Conservation (phyloP, 2,113 vertebrate genomes). For the Dunckerocampus dactyliophorus region DNA sequence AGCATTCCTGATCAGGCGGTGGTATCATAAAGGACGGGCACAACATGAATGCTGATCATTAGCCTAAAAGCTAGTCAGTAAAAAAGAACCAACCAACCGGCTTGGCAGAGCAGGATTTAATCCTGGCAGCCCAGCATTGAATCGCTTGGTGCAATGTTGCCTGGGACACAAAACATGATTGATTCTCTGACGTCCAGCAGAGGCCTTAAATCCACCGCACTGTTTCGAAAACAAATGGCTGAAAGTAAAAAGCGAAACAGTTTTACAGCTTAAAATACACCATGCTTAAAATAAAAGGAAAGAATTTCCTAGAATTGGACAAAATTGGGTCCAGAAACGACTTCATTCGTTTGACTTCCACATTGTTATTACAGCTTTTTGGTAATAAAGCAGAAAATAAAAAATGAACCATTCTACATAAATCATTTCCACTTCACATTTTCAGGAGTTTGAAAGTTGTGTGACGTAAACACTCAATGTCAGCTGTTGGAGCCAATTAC, state of each 20-base stretch:
- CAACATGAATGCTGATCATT: constrained; percentile 50
- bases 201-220: constrained; percentile 4
- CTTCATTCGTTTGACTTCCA: background rate
- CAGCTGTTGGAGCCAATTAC: constrained; percentile 48
- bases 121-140: constrained; percentile 17
- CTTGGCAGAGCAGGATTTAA: constrained; percentile 32
- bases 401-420: background rate
- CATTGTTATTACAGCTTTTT: background rate
- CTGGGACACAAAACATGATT: constrained; percentile 20
- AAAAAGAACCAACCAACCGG: constrained; percentile 27
- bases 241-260: background rate
- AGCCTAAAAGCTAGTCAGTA: constrained; percentile 20
- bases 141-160: constrained; percentile 27
- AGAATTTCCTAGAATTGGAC: background rate
- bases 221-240: constrained; percentile 27
- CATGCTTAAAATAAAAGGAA: background rate
- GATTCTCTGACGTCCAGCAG: constrained; percentile 30
- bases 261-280: background rate
- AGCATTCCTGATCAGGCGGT: constrained; percentile 56
- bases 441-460: constrained; percentile 9
- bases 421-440: constrained; percentile 23
- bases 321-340: background rate
- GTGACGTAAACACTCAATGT: constrained; percentile 26
- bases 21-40: constrained; percentile 39
- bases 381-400: background rate